A percentile compares a stretch with the other conserved stretches of the same genome.
Conservation (phyloP, 2,113 vertebrate species). For the Grammomys surdaster region DNA sequence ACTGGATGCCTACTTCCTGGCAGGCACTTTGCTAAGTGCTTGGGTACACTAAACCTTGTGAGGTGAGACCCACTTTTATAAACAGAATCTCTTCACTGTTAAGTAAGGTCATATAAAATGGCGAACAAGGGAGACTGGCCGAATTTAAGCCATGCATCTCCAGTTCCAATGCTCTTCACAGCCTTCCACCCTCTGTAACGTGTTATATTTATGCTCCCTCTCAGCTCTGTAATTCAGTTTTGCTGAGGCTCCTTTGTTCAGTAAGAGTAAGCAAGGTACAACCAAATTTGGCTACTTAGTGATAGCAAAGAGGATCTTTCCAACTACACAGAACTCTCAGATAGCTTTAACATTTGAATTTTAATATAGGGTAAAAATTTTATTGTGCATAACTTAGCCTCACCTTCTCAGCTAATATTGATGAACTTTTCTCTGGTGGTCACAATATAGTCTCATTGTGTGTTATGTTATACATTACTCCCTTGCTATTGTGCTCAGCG, state of each 20-base stretch:
- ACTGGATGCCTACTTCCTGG: background rate
- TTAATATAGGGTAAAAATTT: conserved; percentile 15
- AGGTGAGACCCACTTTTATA: background rate
- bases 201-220: background rate
- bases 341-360: conserved; percentile 19
- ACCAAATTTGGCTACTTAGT: background rate
- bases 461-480: background rate
- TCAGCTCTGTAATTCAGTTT: background rate
- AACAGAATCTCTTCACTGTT: background rate
- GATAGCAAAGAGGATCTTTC: background rate
- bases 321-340: background rate
- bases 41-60: background rate
- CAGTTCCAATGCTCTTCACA: background rate
- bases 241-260: background rate
- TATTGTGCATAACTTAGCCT: background rate
- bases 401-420: background rate
- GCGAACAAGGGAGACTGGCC: background rate
- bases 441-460: background rate
- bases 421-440: background rate
- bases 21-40: background rate
- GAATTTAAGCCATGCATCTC: background rate
- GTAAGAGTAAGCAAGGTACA: background rate
- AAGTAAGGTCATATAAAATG: background rate
- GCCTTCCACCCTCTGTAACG: background rate
- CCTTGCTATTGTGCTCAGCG: background rate